Evolutionary conservation across 2,888 invertebrate species (phyloP).

Genomic region (Gari tellinella): DNA sequence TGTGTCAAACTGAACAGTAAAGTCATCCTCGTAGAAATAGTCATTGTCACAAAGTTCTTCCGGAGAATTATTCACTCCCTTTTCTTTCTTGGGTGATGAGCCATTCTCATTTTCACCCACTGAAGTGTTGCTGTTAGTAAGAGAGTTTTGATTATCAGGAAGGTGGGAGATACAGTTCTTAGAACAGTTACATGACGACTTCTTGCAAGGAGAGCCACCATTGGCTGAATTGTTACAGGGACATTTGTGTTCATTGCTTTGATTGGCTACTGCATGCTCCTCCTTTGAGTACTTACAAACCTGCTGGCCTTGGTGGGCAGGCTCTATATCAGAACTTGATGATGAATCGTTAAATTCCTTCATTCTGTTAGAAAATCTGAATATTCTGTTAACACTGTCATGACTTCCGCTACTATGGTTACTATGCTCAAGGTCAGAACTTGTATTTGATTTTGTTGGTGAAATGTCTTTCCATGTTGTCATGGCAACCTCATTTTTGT

Average conservation of each 20-base stretch:
- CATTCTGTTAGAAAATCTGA: slow-evolving; percentile 46
- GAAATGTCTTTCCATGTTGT: slow-evolving; percentile 76
- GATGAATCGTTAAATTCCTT: slow-evolving; percentile 45
- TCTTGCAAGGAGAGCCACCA: slow-evolving; percentile 46
- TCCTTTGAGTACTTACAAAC: slow-evolving; percentile 63
- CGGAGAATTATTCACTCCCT: slow-evolving; percentile 48
- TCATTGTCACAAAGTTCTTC: slow-evolving; percentile 82
- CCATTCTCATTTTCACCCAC: slow-evolving; percentile 44
- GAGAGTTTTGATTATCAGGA: slow-evolving; percentile 38
- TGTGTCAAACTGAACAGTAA: slow-evolving; percentile 79
- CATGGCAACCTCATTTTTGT: slow-evolving; percentile 42
- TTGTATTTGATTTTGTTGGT: slow-evolving; percentile 64
- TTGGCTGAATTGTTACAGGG: slow-evolving; percentile 49
- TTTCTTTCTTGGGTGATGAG: slow-evolving; percentile 52
- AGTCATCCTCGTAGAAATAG: slow-evolving; percentile 83
- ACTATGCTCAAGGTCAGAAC: slow-evolving; percentile 50
- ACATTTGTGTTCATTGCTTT: slow-evolving; percentile 43
- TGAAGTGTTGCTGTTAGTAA: slow-evolving; percentile 48
- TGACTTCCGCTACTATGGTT: slow-evolving; percentile 47
- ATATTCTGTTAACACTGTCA: slow-evolving; percentile 33
- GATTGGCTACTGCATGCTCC: slow-evolving; percentile 60
- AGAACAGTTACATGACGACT: slow-evolving; percentile 44
- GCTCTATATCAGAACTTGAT: slow-evolving; percentile 52
- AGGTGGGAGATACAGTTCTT: slow-evolving; percentile 42
- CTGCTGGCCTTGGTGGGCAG: slow-evolving; percentile 32